Percentiles rank a stretch among this genome's conserved stretches.
Evolutionary conservation across 1,140 invertebrate species (phyloP).

Genomic region (Zaprionus ornatus): DNA sequence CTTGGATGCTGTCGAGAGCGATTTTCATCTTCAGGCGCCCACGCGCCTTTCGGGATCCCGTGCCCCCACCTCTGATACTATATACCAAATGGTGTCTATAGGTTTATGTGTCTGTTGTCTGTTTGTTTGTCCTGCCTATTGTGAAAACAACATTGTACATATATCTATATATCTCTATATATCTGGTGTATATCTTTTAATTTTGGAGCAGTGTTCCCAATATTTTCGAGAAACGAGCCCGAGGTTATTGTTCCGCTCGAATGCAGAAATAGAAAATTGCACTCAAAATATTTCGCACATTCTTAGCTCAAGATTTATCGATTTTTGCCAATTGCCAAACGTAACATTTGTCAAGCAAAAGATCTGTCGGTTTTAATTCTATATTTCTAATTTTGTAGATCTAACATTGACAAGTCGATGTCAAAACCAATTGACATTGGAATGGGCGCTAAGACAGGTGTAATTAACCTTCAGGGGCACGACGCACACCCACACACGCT

Average conservation of each 20-base stretch:
- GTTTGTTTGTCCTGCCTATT: conserved; percentile 72
- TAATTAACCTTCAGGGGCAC: conserved; percentile 63
- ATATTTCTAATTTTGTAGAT: conserved; percentile 28
- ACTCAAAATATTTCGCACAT: conserved; percentile 36
- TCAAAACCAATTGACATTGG: conserved; percentile 66
- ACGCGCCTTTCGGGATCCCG: conserved; percentile 49
- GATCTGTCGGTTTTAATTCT: conserved; percentile 39
- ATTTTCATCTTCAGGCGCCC: conserved; percentile 50
- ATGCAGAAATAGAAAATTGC: conserved; percentile 52
- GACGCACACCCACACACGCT: not conserved
- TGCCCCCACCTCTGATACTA: conserved; percentile 6
- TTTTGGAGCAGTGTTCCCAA: conserved; percentile 64
- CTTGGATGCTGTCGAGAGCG: conserved; percentile 61
- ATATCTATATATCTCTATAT: conserved; percentile 42
- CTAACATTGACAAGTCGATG: conserved; percentile 56
- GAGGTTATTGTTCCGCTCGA: conserved; percentile 70
- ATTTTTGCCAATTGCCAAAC: conserved; percentile 39
- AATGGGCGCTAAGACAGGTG: conserved; percentile 54
- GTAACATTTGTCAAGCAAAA: conserved; percentile 36
- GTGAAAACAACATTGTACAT: conserved; percentile 40
- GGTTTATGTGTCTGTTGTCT: conserved; percentile 42
- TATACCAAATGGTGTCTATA: conserved; percentile 3
- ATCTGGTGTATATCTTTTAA: conserved; percentile 61
- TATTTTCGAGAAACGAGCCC: conserved; percentile 50
- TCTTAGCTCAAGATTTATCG: conserved; percentile 48